Evolutionary conservation across 2,888 invertebrate genomes (phyloP), one percentile per base, ranked within the genome.

Genomic region (Eueremaeus valkanovi): DNA sequence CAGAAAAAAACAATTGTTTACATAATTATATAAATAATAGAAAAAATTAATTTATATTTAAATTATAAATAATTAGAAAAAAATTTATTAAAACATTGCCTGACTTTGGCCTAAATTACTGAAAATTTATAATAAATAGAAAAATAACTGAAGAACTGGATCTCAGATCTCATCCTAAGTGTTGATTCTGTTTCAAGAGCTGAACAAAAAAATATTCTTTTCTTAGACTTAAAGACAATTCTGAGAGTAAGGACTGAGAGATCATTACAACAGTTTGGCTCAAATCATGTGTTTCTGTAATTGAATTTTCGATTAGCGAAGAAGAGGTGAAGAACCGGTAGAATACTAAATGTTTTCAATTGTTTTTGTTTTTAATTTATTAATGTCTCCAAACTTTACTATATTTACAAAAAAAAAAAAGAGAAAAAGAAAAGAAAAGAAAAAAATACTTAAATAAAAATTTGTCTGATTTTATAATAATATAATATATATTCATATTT

Each of bases 311-410:
- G 3, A 21, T 49, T n/a, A 3, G 49, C n/a, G 5, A n/a, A 27
- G 58, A 58, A 21, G 58, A 58, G 29, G 16, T 16, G 2, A 58
- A 58, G 2, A 58, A 29, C 33, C 55, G 55, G 24, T 55, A 24
- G 6, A 21, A 24, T 55, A 55, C 24, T 63, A 33, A 29, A 33
- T 13, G 11, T 33, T 61, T 36, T 3, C 9, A 61, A 16, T 63
- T 33, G 18, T 13, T 63, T 33, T 36, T 58, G 31, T 29, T 8
- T 51, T 51, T 29, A n/a, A n/a, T n/a, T 63, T 63, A 33, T 63
- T 36, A 63, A n/a, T 63, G 16, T 63, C 33, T 63, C 63, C 63
- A 63, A 33, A 63, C 63, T 63, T 63, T 63, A 63, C 63, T 63
- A 18, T 63, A 33, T 63, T 55, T 55, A 63, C 55, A 55, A 55